A percentile compares a stretch with the other conserved stretches of the same genome.
phyloP scores from a whole-genome alignment of 2,888 invertebrate species.

The Branchipolynoe longqiensis region DNA sequence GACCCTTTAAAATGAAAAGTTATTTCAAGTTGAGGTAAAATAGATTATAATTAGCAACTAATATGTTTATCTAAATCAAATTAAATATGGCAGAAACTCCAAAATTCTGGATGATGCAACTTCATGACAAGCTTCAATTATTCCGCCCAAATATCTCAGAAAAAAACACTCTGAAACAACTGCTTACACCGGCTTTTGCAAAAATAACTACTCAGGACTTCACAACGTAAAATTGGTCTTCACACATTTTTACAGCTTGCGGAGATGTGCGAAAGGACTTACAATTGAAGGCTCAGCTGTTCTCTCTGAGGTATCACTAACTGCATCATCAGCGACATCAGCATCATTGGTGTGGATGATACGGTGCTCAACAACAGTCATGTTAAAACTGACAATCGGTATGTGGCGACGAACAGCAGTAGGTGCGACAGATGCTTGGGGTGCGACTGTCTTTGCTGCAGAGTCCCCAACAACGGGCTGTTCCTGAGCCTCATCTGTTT shows the following conservation, averaged over 20 bases:
- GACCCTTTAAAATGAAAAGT: too few species aligned
- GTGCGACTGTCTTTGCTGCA: too few species aligned
- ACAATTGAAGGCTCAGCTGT: background rate
- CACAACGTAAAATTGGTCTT: background rate
- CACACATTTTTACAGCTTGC: background rate
- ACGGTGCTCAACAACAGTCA: conserved; percentile 35
- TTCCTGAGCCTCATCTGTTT: too few species aligned
- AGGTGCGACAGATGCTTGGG: background rate
- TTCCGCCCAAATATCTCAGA: too few species aligned
- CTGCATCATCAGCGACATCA: background rate
- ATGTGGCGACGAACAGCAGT: background rate
- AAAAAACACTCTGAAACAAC: background rate
- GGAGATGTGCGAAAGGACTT: background rate
- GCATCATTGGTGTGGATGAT: background rate
- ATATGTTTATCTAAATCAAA: too few species aligned
- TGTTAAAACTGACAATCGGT: conserved; percentile 37
- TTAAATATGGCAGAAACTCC: too few species aligned
- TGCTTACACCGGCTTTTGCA: background rate
- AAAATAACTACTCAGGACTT: background rate
- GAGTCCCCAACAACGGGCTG: too few species aligned
- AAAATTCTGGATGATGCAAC: too few species aligned
- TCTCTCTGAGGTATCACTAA: background rate
- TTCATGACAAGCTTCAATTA: too few species aligned
- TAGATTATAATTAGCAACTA: too few species aligned
- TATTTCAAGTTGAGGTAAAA: too few species aligned